Base-by-base conservation (phyloP, 2,797 vertebrate genomes). In the Enteromius argenteus region DNA sequence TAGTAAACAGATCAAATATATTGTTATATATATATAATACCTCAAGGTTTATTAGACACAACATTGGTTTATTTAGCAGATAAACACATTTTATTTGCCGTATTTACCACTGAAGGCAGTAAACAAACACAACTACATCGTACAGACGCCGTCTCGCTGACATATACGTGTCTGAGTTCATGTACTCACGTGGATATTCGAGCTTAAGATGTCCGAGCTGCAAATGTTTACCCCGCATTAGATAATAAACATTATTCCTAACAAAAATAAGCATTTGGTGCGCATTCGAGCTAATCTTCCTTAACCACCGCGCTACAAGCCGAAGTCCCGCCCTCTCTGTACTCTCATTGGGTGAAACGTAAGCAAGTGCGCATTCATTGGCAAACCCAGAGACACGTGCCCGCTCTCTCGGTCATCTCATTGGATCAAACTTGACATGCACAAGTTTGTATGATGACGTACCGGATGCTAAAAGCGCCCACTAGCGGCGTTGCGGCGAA, bases 261-360 rank as follows among this genome's bases (percentile, higher is more conserved):
- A 37, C 30, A 78, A 3, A 84, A 77, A 68, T 2, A 19, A 71
- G 32, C 14, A 46, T 62, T 44, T 39, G 14, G 6, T 27, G 5
- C 14, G 11, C 2, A 44, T 37, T 37, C 27, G 21, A n/a, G 44
- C 39, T 56, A 39, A 15, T n/a, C 60, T 35, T 67, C 67, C 85
- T 79, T 39, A 9, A 84, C 64, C 67, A 49, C 67, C 88, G 86
- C 86, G 85, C 86, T 71, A 8, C 13, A 83, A 73, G 35, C 19
- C 10, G 7, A 85, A 83, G n/a, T 6, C 73, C 85, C 17, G 35
- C 88, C 88, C 56, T 37, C 73, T 2, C 32, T 56, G 0, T 5
- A 3, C 49, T 14, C 44, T 79, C 19, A 89, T 85, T 86, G 86
- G 86, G 5, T 71, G 21, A 75, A 66, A 76, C 3, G 23, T 14